These are phyloP conservation scores for Silvanus unidentatus DNA, from an alignment of 2,888 invertebrate species.

Conservation along the genomic window DNA sequence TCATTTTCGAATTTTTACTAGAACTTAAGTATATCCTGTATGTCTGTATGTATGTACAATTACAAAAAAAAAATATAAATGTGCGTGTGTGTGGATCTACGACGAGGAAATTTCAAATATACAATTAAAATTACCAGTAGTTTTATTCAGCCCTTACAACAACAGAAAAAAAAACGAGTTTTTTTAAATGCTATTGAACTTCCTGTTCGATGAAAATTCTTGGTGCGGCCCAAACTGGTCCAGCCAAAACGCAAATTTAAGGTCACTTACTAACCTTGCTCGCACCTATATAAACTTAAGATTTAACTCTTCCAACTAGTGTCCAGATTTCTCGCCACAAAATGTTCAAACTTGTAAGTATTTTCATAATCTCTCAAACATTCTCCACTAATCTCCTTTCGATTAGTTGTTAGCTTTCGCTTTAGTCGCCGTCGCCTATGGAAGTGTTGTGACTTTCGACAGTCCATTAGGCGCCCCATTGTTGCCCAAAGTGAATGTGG, in stretches of 20 bases:
- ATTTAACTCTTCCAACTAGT: too few species aligned
- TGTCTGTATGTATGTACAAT: constrained; percentile 46
- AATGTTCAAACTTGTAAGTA: constrained; percentile 1
- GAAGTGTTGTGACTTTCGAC: constrained; percentile 11
- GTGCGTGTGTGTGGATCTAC: constrained; percentile 46
- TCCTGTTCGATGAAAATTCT: too few species aligned
- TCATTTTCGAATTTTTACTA: constrained; percentile 21
- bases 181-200: too few species aligned
- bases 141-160: background rate
- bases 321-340: too few species aligned
- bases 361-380: background rate
- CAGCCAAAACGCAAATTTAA: background rate
- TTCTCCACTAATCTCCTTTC: background rate
- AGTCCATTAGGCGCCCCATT: constrained; percentile 15
- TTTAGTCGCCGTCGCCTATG: constrained; percentile 10
- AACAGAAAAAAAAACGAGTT: too few species aligned
- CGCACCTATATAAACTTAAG: background rate
- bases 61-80: constrained; percentile 34
- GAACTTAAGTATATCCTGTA: constrained; percentile 41
- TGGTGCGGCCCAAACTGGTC: background rate
- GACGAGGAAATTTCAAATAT: constrained; percentile 45
- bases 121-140: constrained; percentile 26
- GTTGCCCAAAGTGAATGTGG: constrained; percentile 13
- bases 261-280: background rate
- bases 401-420: constrained; percentile 9